Percentiles rank a stretch among this genome's conserved stretches.
Evolutionary conservation across 2,797 vertebrate genomes (phyloP).

Genomic region (Capromys pilorides): DNA sequence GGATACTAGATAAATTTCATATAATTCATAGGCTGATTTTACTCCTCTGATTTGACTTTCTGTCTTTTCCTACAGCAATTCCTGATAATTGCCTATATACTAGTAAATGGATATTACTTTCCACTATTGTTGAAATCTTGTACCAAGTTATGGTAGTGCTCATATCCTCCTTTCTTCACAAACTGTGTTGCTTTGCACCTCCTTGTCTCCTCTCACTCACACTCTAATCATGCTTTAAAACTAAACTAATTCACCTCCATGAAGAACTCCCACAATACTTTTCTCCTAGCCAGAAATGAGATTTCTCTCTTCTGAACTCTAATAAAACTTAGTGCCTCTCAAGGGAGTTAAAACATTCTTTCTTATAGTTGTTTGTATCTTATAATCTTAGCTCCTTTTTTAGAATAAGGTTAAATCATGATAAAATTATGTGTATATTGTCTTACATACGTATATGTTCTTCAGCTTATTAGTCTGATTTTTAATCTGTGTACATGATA

Average conservation of each 20-base stretch:
- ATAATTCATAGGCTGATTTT: neutral
- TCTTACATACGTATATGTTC: neutral
- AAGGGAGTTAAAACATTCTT: neutral
- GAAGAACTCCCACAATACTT: neutral
- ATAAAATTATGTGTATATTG: neutral
- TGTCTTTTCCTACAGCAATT: neutral
- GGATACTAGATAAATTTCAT: conserved; percentile 12
- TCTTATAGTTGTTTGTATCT: neutral
- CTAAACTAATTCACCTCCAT: neutral
- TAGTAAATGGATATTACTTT: neutral
- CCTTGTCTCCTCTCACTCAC: neutral
- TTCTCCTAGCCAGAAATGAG: neutral
- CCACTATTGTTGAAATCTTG: neutral
- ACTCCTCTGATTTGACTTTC: neutral
- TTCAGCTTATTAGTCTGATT: neutral
- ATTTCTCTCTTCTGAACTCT: neutral
- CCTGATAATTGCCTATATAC: neutral
- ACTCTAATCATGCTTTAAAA: neutral
- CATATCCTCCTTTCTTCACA: neutral
- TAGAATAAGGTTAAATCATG: conserved; percentile 36
- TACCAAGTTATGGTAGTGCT: neutral
- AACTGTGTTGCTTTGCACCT: neutral
- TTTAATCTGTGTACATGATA: neutral
- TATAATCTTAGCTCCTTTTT: neutral
- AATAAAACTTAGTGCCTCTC: neutral